A percentile compares a stretch with the other conserved stretches of the same genome.
Evolutionary conservation across 1,140 invertebrate species (phyloP).

Genomic region (Drosophila jambulina): DNA sequence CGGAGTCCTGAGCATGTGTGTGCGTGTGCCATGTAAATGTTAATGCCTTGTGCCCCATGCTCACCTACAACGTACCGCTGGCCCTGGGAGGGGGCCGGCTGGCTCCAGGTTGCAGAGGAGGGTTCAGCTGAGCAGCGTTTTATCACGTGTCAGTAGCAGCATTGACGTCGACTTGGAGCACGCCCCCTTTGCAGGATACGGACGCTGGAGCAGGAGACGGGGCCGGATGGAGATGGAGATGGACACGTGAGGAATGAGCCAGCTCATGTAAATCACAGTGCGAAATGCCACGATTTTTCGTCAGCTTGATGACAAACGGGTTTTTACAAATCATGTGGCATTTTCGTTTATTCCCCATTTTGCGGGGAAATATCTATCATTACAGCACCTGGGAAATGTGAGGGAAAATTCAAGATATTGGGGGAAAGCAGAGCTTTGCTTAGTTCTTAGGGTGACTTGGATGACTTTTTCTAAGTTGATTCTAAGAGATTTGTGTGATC

Average conservation of each 20-base stretch:
- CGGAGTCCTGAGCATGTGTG: constrained; percentile 27
- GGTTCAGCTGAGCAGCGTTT: constrained; percentile 68
- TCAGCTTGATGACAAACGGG: constrained; percentile 52
- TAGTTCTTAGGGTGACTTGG: not conserved
- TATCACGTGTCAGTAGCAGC: constrained; percentile 81
- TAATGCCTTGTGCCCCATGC: constrained; percentile 75
- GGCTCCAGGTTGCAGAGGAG: constrained; percentile 8
- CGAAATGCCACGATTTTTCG: constrained; percentile 53
- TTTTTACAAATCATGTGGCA: constrained; percentile 45
- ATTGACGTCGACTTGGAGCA: constrained; percentile 68
- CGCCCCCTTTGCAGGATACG: constrained; percentile 41
- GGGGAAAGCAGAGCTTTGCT: not conserved
- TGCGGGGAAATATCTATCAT: constrained; percentile 4
- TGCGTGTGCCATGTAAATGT: constrained; percentile 78
- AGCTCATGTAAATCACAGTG: constrained; percentile 60
- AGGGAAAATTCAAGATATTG: not conserved
- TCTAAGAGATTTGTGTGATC: not conserved
- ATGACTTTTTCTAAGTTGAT: not conserved
- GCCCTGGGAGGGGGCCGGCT: constrained; percentile 1
- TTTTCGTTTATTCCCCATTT: constrained; percentile 22
- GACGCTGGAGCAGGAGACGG: constrained; percentile 20
- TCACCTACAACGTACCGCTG: constrained; percentile 68
- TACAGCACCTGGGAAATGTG: constrained; percentile 2
- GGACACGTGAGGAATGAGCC: constrained; percentile 62
- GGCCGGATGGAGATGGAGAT: constrained; percentile 41